Percentiles rank a stretch among this genome's conserved stretches.
Conservation (phyloP, 1,140 invertebrate genomes). For the Heliconius melpomene region DNA sequence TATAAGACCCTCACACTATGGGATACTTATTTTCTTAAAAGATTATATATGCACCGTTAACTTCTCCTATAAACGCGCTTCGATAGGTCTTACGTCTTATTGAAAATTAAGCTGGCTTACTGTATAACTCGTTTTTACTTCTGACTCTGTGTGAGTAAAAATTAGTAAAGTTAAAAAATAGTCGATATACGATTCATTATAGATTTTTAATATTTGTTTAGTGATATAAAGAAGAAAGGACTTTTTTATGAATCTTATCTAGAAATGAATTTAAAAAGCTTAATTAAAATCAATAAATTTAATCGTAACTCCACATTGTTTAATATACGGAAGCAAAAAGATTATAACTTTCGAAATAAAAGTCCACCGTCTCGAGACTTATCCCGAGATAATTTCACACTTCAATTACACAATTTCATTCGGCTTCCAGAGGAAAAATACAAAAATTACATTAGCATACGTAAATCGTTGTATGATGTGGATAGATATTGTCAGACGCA, state of each 20-base stretch:
- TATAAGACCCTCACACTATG: constrained; percentile 25
- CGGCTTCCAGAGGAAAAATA: not conserved
- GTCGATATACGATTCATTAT: too few relatives aligned
- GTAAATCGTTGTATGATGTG: constrained; percentile 19
- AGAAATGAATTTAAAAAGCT: not conserved
- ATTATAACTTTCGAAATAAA: not conserved
- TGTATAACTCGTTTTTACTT: not conserved
- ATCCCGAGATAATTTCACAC: not conserved
- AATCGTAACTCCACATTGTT: not conserved
- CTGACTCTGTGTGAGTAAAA: not conserved
- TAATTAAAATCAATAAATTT: not conserved
- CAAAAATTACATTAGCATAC: constrained; percentile 34
- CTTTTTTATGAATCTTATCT: too few relatives aligned
- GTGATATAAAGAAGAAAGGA: too few relatives aligned
- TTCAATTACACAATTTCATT: constrained; percentile 14
- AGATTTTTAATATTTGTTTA: too few relatives aligned
- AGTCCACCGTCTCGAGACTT: not conserved
- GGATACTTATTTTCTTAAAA: not conserved
- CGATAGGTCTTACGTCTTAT: constrained; percentile 11
- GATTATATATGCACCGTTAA: not conserved
- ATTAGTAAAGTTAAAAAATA: too few relatives aligned
- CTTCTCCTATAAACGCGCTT: constrained; percentile 17
- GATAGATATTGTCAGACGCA: constrained; percentile 25
- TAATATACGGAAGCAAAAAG: not conserved
- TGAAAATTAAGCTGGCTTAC: not conserved